phyloP scores from a whole-genome alignment of 2,888 invertebrate genomes.

The Nomada fabriciana region DNA sequence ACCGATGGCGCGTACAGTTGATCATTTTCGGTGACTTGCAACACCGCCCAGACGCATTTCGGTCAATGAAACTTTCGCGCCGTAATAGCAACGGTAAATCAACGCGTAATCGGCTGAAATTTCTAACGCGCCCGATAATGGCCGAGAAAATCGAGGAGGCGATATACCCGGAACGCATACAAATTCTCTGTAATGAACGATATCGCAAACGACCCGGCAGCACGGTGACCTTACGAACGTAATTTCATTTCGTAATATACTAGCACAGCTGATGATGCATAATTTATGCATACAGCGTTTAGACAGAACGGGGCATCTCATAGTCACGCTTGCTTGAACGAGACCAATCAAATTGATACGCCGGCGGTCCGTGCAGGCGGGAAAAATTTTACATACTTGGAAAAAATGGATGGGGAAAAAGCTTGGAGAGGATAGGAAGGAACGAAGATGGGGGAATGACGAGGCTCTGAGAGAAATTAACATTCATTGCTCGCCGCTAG shows the following conservation, averaged over 20 bases:
- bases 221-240: conserved; percentile 14
- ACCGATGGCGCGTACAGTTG: neutral
- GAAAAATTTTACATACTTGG: neutral
- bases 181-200: conserved; percentile 40
- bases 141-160: conserved; percentile 10
- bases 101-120: conserved; percentile 3
- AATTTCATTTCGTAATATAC: conserved; percentile 45
- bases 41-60: neutral
- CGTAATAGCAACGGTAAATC: conserved; percentile 15
- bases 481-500: conserved; percentile 21
- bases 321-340: neutral
- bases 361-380: too few species aligned
- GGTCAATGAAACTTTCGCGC: neutral
- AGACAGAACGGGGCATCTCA: conserved; percentile 15
- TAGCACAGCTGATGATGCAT: neutral
- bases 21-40: neutral
- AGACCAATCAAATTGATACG: conserved; percentile 23
- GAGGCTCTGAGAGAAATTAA: conserved; percentile 13
- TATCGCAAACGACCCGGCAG: conserved; percentile 2
- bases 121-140: neutral
- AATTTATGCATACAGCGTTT: conserved; percentile 15
- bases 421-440: neutral
- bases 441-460: conserved; percentile 9
- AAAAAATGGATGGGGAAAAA: neutral
- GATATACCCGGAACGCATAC: conserved; percentile 16